Evolutionary conservation across 2,113 vertebrate genomes (phyloP).

Genomic region (Pycnonotus jocosus): DNA sequence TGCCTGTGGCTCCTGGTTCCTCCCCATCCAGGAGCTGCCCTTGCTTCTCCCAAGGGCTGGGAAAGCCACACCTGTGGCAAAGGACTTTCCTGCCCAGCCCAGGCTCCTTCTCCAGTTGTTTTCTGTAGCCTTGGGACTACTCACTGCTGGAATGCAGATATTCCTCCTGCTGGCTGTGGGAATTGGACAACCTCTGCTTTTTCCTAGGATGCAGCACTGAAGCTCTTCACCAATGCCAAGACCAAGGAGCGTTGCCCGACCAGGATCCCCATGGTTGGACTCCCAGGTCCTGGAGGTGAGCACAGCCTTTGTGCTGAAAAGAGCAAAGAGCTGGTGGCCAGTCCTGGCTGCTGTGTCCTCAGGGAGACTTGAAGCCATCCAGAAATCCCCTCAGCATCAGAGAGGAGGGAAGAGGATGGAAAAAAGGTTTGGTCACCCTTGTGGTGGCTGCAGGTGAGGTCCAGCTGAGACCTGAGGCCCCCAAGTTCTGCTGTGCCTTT

Average conservation of each 20-base stretch:
- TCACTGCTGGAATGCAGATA: not conserved
- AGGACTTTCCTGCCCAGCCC: not conserved
- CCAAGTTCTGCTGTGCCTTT: not conserved
- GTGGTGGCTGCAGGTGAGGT: fast-evolving
- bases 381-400: not conserved
- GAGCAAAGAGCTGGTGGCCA: not conserved
- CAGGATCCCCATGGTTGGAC: fast-evolving
- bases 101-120: not conserved
- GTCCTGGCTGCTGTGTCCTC: not conserved
- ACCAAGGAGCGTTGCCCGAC: fast-evolving
- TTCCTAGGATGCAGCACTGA: not conserved
- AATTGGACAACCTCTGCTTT: not conserved
- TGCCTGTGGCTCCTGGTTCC: fast-evolving
- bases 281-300: fast-evolving
- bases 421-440: not conserved
- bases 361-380: not conserved
- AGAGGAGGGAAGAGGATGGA: not conserved
- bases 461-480: not conserved
- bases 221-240: slow-evolving; percentile 28
- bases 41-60: fast-evolving
- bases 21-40: fast-evolving
- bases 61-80: not conserved
- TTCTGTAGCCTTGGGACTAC: not conserved
- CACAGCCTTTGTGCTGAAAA: not conserved
- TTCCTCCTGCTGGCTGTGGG: not conserved